phyloP scores from a whole-genome alignment of 2,888 invertebrate species.

The Orchestes rusci region DNA sequence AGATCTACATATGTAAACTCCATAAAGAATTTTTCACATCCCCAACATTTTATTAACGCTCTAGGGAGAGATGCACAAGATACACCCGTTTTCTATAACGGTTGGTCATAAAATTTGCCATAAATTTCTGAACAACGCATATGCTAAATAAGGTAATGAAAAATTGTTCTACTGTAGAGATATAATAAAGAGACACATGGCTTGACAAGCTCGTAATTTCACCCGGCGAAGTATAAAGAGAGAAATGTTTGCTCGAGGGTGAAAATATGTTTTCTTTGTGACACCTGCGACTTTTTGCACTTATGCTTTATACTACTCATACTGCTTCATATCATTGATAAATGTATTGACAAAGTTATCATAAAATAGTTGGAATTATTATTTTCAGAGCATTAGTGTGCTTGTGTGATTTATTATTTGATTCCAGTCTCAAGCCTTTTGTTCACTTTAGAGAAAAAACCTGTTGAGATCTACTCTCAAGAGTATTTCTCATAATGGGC shows the following conservation, averaged over 20 bases:
- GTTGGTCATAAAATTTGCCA: conserved; percentile 18
- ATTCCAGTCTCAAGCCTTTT: too few species aligned
- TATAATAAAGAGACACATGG: conserved; percentile 17
- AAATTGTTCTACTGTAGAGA: conserved; percentile 23
- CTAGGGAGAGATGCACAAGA: conserved; percentile 10
- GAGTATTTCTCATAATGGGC: too few species aligned
- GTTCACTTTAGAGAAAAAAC: too few species aligned
- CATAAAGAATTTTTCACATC: too few species aligned
- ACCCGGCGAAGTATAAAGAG: conserved; percentile 5
- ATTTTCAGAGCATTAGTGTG: too few species aligned
- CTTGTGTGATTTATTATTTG: too few species aligned
- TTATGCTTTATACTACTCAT: too few species aligned
- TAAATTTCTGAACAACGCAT: conserved; percentile 17
- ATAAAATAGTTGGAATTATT: too few species aligned
- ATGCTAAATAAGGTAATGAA: conserved; percentile 24
- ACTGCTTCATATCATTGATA: too few species aligned
- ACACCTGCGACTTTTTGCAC: conserved; percentile 12
- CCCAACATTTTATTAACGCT: conserved; percentile 4
- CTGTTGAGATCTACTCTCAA: too few species aligned
- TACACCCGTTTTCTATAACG: conserved; percentile 15
- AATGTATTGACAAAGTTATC: too few species aligned
- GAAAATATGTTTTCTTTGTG: conserved; percentile 10
- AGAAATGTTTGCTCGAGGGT: conserved; percentile 12
- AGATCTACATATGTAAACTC: too few species aligned
- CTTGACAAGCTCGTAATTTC: conserved; percentile 16